Percentiles rank a stretch among this genome's conserved stretches.
Conservation (phyloP, 1,140 invertebrate genomes). For the Lethrus apterus region DNA sequence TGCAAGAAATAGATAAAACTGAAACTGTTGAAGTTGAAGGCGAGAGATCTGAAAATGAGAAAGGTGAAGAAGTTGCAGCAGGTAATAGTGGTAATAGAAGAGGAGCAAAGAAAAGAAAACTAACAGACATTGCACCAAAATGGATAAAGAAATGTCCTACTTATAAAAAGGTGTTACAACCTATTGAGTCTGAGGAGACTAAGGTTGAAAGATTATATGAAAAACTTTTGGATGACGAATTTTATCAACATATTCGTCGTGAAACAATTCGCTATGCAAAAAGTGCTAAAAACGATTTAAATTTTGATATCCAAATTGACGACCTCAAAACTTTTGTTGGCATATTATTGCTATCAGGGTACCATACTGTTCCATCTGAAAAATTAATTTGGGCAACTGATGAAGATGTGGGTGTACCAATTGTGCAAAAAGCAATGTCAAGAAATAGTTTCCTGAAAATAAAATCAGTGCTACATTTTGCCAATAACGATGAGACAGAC, state of each 20-base stretch:
- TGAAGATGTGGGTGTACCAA: too few species aligned
- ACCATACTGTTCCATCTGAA: not conserved
- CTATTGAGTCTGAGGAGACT: too few species aligned
- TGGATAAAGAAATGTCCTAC: not conserved
- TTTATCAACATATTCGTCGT: too few species aligned
- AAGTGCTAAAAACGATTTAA: too few species aligned
- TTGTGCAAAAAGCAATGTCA: too few species aligned
- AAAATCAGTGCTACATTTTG: too few species aligned
- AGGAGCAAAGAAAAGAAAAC: not conserved
- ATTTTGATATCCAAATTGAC: too few species aligned
- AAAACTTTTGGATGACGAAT: not conserved
- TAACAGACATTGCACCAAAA: not conserved
- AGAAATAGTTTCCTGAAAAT: too few species aligned
- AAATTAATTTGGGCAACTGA: too few species aligned
- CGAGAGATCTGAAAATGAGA: not conserved
- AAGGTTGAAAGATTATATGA: too few species aligned
- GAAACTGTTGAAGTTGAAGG: not conserved
- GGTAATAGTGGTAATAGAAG: not conserved
- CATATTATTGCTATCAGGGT: not conserved
- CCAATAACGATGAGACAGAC: not conserved
- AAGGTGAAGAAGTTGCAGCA: not conserved
- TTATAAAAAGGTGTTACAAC: not conserved
- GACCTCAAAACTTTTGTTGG: too few species aligned
- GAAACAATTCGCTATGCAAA: too few species aligned
- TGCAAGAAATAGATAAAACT: not conserved